These are phyloP conservation scores for Strigamia transsilvanica DNA, from an alignment of 2,888 invertebrate genomes.

Conservation along the genomic window DNA sequence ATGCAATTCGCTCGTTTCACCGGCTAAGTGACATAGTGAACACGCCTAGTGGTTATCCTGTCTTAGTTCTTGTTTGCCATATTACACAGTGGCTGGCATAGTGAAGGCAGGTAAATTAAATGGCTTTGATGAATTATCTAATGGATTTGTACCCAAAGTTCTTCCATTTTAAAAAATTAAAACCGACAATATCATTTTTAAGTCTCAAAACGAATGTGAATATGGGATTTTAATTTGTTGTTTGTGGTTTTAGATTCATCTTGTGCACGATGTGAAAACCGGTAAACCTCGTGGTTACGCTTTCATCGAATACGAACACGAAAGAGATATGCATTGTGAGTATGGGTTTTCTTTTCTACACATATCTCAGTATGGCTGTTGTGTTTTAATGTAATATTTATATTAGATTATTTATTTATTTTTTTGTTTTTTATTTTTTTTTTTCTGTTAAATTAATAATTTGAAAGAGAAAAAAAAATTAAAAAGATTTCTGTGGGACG, in stretches of 20 bases:
- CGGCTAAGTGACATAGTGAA: too few relatives aligned
- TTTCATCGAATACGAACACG: conserved; percentile 99
- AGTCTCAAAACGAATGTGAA: too few relatives aligned
- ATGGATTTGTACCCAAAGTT: not conserved
- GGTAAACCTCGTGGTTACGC: conserved; percentile 98
- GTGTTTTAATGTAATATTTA: not conserved
- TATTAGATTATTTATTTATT: not conserved
- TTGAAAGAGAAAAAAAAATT: conserved; percentile 37
- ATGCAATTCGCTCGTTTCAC: too few relatives aligned
- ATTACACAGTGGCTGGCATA: not conserved
- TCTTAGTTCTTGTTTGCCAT: not conserved
- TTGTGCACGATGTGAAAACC: conserved; percentile 84
- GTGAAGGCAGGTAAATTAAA: not conserved
- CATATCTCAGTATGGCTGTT: not conserved
- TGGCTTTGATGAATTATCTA: not conserved
- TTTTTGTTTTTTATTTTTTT: not conserved
- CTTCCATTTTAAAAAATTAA: not conserved
- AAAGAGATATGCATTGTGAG: conserved; percentile 99
- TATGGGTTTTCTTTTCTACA: conserved; percentile 62
- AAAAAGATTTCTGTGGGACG: not conserved
- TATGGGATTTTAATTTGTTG: too few relatives aligned
- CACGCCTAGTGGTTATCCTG: not conserved
- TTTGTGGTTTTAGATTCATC: conserved; percentile 76
- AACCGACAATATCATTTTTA: not conserved
- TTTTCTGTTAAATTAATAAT: not conserved